A percentile compares a stretch with the other conserved stretches of the same genome.
Conservation (phyloP, 1,140 invertebrate genomes). For the Drosophila azteca region DNA sequence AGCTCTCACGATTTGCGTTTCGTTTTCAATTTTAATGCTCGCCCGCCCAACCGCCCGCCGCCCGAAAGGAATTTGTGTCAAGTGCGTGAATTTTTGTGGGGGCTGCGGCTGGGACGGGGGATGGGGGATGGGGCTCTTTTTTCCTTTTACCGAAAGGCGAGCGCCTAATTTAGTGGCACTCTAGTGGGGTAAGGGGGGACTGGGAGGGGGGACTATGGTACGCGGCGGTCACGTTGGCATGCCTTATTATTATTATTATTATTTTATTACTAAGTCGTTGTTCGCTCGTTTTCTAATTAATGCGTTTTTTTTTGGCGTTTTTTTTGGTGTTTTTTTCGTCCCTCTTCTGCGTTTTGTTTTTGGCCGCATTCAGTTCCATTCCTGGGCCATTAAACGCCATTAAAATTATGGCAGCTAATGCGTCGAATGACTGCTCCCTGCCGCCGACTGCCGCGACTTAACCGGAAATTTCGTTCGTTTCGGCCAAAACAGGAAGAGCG, state of each 20-base stretch:
- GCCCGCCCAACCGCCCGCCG: constrained; percentile 43
- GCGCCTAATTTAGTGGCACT: constrained; percentile 67
- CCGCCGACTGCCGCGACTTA: constrained; percentile 40
- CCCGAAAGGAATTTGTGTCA: constrained; percentile 71
- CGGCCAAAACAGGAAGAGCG: constrained; percentile 20
- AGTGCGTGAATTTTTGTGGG: constrained; percentile 69
- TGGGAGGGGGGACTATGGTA: not conserved
- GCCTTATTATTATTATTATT: constrained; percentile 75
- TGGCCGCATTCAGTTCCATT: constrained; percentile 56
- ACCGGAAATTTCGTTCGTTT: constrained; percentile 67
- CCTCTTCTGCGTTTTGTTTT: not conserved
- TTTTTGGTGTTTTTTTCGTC: not conserved
- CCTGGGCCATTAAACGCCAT: constrained; percentile 72
- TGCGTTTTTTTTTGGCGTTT: constrained; percentile 42
- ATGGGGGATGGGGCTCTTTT: not conserved
- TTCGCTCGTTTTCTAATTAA: constrained; percentile 72
- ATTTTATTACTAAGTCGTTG: constrained; percentile 63
- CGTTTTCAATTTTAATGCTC: constrained; percentile 65
- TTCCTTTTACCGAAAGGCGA: constrained; percentile 4
- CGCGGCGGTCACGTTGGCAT: constrained; percentile 56
- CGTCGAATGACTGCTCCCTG: constrained; percentile 36
- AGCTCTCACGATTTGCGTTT: constrained; percentile 10
- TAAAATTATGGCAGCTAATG: constrained; percentile 76
- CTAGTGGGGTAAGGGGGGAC: too few relatives aligned
- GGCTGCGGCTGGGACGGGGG: too few relatives aligned